These are phyloP conservation scores for Peromyscus californicus DNA, from an alignment of 2,113 vertebrate genomes.

Conservation along the genomic window DNA sequence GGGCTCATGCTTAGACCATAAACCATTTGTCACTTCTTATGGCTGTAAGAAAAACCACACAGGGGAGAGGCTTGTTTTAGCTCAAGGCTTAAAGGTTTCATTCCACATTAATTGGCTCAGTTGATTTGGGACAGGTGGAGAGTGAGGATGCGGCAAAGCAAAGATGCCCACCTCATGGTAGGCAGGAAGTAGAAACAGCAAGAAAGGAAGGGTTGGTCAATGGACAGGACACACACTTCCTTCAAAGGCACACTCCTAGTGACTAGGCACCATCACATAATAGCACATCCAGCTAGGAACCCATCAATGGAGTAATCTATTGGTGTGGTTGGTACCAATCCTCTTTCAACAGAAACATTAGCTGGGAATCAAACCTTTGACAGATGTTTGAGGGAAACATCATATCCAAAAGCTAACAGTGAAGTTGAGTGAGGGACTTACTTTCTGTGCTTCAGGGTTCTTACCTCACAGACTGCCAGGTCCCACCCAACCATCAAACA, in stretches of 20 bases:
- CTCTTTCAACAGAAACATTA: neutral
- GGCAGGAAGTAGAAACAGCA: neutral
- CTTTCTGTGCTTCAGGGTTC: neutral
- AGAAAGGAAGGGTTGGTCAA: neutral
- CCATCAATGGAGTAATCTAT: no score
- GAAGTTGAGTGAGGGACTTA: neutral
- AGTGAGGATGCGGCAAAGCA: no score
- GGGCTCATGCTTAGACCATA: neutral
- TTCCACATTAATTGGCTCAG: neutral
- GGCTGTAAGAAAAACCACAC: neutral
- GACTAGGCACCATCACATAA: neutral
- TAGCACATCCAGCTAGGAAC: neutral
- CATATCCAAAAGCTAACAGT: neutral
- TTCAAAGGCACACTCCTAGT: neutral
- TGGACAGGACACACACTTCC: neutral
- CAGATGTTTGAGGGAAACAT: neutral
- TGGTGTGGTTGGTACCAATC: neutral
- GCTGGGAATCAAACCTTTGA: neutral
- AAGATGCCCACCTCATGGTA: no score
- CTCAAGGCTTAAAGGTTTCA: neutral
- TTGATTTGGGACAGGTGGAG: neutral
- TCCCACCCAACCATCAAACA: no score
- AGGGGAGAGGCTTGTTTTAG: neutral
- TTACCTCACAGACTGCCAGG: neutral
- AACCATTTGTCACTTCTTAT: neutral